These are phyloP conservation scores for Emydocephalus ijimae DNA, from an alignment of 2,113 vertebrate species.

Conservation along the genomic window DNA sequence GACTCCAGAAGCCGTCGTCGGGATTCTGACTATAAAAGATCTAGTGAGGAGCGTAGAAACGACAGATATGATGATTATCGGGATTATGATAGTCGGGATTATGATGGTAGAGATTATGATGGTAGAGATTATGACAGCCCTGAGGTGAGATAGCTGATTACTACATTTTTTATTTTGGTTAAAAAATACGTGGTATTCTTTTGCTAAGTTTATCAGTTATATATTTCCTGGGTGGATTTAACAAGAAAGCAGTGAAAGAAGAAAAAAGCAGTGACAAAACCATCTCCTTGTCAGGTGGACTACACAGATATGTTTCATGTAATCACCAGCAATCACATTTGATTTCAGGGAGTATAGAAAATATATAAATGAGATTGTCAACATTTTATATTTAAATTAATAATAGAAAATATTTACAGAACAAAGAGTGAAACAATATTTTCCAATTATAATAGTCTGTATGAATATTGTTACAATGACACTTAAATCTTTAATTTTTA, in stretches of 20 bases:
- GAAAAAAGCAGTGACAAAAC: neutral
- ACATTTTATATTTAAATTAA: neutral
- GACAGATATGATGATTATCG: constrained; percentile 90
- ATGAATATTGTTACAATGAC: neutral
- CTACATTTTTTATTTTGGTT: neutral
- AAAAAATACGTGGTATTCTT: neutral
- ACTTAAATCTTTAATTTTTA: neutral
- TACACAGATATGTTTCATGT: neutral
- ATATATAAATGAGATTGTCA: neutral
- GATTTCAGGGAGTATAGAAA: neutral
- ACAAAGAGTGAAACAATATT: neutral
- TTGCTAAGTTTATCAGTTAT: neutral
- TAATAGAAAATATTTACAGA: neutral
- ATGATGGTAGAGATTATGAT: constrained; percentile 72
- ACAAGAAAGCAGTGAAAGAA: neutral
- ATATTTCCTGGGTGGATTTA: neutral
- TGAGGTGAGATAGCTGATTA: constrained; percentile 10
- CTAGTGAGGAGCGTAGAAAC: constrained; percentile 83
- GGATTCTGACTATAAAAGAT: constrained; percentile 85
- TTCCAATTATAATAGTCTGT: neutral
- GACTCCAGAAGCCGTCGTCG: constrained; percentile 81
- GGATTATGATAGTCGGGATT: constrained; percentile 84
- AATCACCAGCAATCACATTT: neutral
- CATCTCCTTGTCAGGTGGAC: neutral
- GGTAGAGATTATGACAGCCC: constrained; percentile 50